Percentiles rank a stretch among this genome's conserved stretches.
Evolutionary conservation across 2,888 invertebrate genomes (phyloP).

Genomic region (Abscondita cerata): DNA sequence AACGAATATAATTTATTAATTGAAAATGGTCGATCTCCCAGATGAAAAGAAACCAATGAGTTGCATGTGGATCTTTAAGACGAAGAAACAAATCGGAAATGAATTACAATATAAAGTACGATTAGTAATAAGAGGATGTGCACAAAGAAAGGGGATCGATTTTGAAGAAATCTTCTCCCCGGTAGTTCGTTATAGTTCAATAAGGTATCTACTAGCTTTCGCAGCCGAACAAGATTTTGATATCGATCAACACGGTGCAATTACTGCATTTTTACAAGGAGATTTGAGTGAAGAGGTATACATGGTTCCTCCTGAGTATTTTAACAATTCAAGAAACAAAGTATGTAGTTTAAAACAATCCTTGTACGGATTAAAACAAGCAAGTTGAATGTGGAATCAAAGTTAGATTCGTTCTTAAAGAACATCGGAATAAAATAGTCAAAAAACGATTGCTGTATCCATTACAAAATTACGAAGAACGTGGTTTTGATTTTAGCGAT

Average conservation of each 20-base stretch:
- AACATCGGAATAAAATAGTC: background rate
- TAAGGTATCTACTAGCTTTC: no score
- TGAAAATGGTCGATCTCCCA: no score
- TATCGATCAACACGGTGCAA: background rate
- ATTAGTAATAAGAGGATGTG: no score
- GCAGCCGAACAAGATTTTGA: background rate
- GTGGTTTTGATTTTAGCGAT: background rate
- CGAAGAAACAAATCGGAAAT: no score
- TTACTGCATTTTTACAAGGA: no score
- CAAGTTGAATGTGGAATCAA: constrained; percentile 5
- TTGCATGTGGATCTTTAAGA: no score
- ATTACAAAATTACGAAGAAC: background rate
- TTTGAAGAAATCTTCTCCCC: no score
- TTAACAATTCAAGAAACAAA: background rate
- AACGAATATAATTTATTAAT: no score
- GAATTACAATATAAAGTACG: no score
- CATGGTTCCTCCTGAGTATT: background rate
- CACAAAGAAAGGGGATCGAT: no score
- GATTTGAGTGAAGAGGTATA: background rate
- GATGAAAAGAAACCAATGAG: no score
- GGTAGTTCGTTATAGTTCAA: no score
- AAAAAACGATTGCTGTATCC: background rate
- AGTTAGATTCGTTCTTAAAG: background rate
- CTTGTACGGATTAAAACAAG: background rate
- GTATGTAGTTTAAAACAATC: background rate